Base-by-base conservation (phyloP, 1,140 invertebrate species). In the Cecropterus lyciades region DNA sequence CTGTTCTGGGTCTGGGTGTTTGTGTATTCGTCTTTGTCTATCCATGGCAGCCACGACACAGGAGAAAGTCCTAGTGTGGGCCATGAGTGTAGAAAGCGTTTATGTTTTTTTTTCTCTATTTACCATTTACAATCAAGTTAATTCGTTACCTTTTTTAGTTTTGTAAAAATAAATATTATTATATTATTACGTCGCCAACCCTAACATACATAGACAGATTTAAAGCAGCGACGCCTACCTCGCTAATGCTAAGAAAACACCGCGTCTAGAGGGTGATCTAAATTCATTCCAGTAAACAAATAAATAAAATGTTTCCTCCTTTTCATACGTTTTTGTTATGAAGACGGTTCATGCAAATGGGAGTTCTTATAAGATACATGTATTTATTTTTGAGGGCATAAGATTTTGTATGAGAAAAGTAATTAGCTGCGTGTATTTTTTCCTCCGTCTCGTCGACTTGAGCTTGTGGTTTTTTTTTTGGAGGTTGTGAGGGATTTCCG, bases 221-320 rank as follows among this genome's bases (percentile, higher is more conserved):
- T 87, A 83, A 81, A 80, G 71, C 70, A 76, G 66, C 81, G 75
- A 78, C 76, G 77, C 82, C 77, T 75, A 75, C 71, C 80, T 82
- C 76, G 85, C 69, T 89, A 89, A 88, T 75, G 82, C 79, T 89
- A 85, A 91, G 86, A 88, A 91, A 88, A 88, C 84, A 89, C 80
- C 80, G 63, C 75, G 73, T 78, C 85, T 79, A 81, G 72, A 69
- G 87, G 85, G 84, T 79, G 84, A 80, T 84, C 76, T 89, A 87
- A 87, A 88, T 89, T 89, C 82, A 89, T 89, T 85, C 73, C 55
- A 43, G 53, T 49, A 66, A 70, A 75, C 80, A 83, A 79, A 85
- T 85, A 86, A 89, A 89, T 82, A 89, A 82, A 80, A 80, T 84
- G 71, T 72, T 75, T 79, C 65, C 52, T 65, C 72, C 16, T 51